Conservation (phyloP, 1,140 invertebrate genomes). For the Berghia stephanieae region DNA sequence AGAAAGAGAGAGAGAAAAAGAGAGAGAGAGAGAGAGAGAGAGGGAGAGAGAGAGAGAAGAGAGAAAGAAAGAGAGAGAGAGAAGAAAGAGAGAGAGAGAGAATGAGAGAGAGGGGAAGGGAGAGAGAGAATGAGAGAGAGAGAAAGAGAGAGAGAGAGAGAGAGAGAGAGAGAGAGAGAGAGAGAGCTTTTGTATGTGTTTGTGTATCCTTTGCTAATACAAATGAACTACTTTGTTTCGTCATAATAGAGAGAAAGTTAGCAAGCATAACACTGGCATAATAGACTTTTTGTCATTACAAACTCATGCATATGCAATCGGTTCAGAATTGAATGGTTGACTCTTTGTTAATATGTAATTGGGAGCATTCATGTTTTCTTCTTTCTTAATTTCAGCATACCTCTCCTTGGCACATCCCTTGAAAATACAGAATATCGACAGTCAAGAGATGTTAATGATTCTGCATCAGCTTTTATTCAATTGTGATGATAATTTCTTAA, state of each 20-base stretch:
- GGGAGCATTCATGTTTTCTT: too few species aligned
- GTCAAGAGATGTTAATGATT: too few species aligned
- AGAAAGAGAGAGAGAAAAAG: neutral
- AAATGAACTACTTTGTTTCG: neutral
- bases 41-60: neutral
- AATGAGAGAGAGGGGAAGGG: neutral
- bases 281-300: neutral
- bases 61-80: neutral
- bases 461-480: too few species aligned
- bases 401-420: too few species aligned
- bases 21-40: neutral
- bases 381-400: too few species aligned
- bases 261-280: neutral
- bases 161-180: neutral
- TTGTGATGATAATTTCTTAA: too few species aligned
- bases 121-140: conserved; percentile 13
- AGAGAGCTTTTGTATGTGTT: neutral
- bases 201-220: neutral
- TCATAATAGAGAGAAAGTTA: neutral
- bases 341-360: too few species aligned
- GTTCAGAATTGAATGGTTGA: neutral
- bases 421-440: too few species aligned
- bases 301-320: neutral
- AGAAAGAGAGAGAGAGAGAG: conserved; percentile 1
- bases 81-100: neutral